A percentile compares a stretch with the other conserved stretches of the same genome.
Conservation (phyloP, 2,797 vertebrate genomes). For the Neomorphus geoffroyi region DNA sequence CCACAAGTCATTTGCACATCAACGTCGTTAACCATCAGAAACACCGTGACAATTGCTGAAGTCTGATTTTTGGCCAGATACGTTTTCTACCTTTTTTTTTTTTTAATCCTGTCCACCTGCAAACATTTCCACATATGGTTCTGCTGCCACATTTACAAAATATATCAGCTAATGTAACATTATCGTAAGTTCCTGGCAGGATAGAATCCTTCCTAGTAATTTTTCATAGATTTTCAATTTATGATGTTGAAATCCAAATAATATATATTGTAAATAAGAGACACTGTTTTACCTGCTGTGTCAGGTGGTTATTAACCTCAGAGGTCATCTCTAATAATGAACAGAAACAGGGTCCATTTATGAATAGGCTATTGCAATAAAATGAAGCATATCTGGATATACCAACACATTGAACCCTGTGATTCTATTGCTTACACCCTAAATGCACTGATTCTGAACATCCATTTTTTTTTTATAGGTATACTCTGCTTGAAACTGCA, state of each 20-base stretch:
- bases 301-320: not conserved
- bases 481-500: not conserved
- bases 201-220: not conserved
- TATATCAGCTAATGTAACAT: not conserved
- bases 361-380: not conserved
- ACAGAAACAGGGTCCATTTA: not conserved
- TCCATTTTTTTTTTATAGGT: not conserved
- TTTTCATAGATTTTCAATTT: not conserved
- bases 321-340: not conserved
- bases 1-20: not conserved
- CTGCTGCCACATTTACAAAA: slow-evolving; percentile 19
- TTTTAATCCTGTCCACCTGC: not conserved
- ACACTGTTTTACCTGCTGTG: not conserved
- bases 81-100: not conserved
- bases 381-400: not conserved
- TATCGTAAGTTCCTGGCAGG: slow-evolving; percentile 10
- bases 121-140: slow-evolving; percentile 41
- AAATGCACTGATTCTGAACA: not conserved
- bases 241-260: not conserved
- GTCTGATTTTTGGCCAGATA: slow-evolving; percentile 32
- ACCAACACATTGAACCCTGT: not conserved
- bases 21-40: not conserved
- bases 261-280: not conserved
- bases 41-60: not conserved
- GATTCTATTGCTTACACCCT: not conserved